Percentiles rank a stretch among this genome's conserved stretches.
Conservation (phyloP, 2,888 invertebrate species). For the Pemphredon lugubris region DNA sequence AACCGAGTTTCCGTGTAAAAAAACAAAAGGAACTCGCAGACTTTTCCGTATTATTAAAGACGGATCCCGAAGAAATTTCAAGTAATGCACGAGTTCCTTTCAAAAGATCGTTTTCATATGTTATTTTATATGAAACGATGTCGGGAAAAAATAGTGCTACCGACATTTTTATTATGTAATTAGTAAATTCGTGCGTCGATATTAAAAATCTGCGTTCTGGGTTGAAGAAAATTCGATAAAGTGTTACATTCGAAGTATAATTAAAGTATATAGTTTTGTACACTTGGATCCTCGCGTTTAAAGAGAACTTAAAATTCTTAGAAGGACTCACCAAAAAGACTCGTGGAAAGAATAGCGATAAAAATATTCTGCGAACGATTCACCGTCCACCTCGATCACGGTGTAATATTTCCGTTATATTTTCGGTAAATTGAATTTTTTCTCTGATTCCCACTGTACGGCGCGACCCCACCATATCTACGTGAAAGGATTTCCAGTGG, state of each 20-base stretch:
- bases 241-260: no score
- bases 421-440: slow-evolving; percentile 48
- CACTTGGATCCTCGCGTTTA: no score
- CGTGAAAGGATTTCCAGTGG: slow-evolving; percentile 48
- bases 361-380: neutral
- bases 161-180: no score
- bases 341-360: neutral
- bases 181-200: no score
- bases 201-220: no score
- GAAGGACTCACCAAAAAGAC: neutral
- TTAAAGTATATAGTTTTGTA: no score
- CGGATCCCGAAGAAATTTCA: neutral
- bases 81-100: neutral
- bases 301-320: no score
- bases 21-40: neutral
- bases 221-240: no score
- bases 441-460: neutral
- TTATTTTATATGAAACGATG: neutral
- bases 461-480: slow-evolving; percentile 9
- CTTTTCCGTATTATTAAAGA: neutral
- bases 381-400: neutral
- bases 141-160: no score
- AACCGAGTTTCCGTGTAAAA: neutral
- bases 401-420: slow-evolving; percentile 9
- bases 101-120: neutral